Evolutionary conservation across 2,888 invertebrate genomes (phyloP), one percentile per base, ranked within the genome.

Genomic region (Cephus sareptanus): DNA sequence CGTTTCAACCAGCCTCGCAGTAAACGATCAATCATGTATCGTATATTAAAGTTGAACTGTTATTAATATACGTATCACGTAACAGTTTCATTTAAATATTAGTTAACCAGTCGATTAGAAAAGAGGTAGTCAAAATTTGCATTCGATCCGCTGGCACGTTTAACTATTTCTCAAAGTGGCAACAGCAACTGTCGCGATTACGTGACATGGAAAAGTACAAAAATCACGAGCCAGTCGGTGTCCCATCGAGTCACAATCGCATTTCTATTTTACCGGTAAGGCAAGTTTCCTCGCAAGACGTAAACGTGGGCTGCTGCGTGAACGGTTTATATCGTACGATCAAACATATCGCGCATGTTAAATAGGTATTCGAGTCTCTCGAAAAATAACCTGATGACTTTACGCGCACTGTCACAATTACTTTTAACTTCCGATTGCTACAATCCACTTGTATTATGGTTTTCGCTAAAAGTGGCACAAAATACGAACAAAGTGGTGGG

Each of bases 401-500:
- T 56, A 56, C 56, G 56, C 56, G 9, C 9, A 56, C 23, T 56
- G 56, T 56, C 56, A 56, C 3, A 56, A 56, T 56, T 23, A 56
- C 9, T 56, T 56, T 56, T 23, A 56, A 56, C 23, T 56, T 56
- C 9, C 23, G 23, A 9, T 9, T 23, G 56, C 56, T 23, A 56
- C 23, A 56, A 56, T 56, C 9, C 23, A 23, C 56, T 56, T 56
- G 56, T 15, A 9, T 23, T 56, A 56, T 56, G 87, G 88, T 87
- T 87, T 88, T 87, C 86, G 85, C 86, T 87, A 87, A 86, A 88
- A 89, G 87, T 89, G 84, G 86, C 86, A 79, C 82, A 84, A 82
- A 31, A 23, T 33, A 3, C 77, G 89, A 87, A 90, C 90, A 90
- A 90, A 90, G 90, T 89, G 89, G 89, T 90, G 90, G 88, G 89